Conservation (phyloP, 2,797 vertebrate species). For the Takifugu rubripes region DNA sequence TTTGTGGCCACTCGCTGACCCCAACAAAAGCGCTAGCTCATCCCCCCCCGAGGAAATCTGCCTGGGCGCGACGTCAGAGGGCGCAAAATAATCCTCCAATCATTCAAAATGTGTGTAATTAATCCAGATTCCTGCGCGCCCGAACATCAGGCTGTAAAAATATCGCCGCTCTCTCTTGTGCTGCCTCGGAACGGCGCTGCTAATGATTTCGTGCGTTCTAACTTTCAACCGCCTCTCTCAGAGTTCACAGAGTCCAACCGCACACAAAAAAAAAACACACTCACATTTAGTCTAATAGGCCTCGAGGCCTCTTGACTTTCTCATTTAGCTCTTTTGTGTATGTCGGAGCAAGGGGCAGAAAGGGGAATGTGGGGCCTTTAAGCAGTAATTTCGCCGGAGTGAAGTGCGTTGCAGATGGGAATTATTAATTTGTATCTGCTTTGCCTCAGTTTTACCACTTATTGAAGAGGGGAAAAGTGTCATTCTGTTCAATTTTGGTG, state of each 20-base stretch:
- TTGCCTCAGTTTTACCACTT: constrained; percentile 76
- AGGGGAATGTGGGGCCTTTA: constrained; percentile 61
- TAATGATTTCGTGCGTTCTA: constrained; percentile 49
- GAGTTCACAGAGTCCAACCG: constrained; percentile 69
- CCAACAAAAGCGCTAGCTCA: constrained; percentile 69
- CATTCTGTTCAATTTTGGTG: constrained; percentile 79
- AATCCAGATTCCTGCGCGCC: constrained; percentile 38
- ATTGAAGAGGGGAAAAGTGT: constrained; percentile 67
- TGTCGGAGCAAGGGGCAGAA: constrained; percentile 58
- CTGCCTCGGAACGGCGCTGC: constrained; percentile 21
- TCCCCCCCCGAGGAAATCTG: constrained; percentile 51
- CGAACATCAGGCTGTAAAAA: constrained; percentile 44
- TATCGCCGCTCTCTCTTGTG: constrained; percentile 32
- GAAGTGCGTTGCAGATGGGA: constrained; percentile 78
- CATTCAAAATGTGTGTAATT: constrained; percentile 41
- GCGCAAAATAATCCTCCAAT: constrained; percentile 37
- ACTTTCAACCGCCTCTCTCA: constrained; percentile 48
- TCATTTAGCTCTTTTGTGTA: constrained; percentile 76
- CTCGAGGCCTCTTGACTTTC: constrained; percentile 75
- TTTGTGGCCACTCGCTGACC: constrained; percentile 72
- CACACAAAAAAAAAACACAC: constrained; percentile 61
- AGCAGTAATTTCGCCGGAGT: constrained; percentile 67
- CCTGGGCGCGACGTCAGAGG: constrained; percentile 49
- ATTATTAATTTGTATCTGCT: constrained; percentile 87
- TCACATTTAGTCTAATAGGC: constrained; percentile 76